A percentile compares a stretch with the other conserved stretches of the same genome.
Evolutionary conservation across 2,797 vertebrate genomes (phyloP).

Genomic region (Ctenopoma kingsleyae): DNA sequence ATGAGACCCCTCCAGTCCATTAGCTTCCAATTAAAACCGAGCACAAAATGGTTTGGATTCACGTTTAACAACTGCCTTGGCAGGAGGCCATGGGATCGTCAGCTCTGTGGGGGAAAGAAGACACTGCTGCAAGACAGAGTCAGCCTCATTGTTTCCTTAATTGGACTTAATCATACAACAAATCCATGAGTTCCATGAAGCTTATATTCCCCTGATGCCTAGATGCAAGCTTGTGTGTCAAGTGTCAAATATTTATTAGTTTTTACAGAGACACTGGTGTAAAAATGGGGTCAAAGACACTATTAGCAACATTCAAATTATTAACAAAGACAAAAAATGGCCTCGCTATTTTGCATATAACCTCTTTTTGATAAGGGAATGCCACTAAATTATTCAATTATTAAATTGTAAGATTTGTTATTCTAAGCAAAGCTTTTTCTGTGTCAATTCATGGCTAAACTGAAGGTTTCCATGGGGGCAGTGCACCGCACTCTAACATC

Average conservation of each 20-base stretch:
- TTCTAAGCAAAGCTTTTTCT: no score
- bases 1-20: conserved; percentile 73
- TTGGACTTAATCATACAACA: conserved; percentile 31
- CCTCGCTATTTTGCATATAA: no score
- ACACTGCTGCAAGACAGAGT: conserved; percentile 29
- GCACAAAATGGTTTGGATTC: conserved; percentile 57
- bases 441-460: no score
- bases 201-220: conserved; percentile 8
- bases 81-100: conserved; percentile 42
- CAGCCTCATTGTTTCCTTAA: conserved; percentile 39
- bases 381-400: no score
- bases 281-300: background rate
- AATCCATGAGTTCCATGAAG: conserved; percentile 27
- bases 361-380: no score
- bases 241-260: conserved; percentile 17
- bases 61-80: conserved; percentile 62
- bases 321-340: no score
- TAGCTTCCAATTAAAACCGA: conserved; percentile 74
- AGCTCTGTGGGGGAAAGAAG: conserved; percentile 33
- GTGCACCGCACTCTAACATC: no score
- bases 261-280: conserved; percentile 6
- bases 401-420: no score
- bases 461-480: no score
- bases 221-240: conserved; percentile 13
- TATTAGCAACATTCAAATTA: background rate